These are phyloP conservation scores for Mythimna vitellina DNA, from an alignment of 2,888 invertebrate species.

Conservation along the genomic window DNA sequence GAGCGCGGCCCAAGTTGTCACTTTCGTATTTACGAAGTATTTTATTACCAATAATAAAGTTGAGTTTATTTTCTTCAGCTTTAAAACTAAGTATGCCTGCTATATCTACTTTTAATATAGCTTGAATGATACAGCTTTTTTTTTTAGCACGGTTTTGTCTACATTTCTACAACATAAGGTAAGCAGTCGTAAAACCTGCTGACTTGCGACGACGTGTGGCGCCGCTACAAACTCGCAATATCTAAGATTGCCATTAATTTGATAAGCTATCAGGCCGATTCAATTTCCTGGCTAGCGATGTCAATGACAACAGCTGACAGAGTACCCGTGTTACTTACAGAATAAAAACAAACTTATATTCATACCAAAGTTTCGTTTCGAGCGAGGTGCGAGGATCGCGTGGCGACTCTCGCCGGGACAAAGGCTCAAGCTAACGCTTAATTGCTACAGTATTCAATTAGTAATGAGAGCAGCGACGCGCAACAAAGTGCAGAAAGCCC, in stretches of 20 bases:
- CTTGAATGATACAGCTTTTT: no score
- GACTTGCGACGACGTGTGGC: background rate
- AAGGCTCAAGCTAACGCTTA: slow-evolving; percentile 1
- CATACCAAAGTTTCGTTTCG: background rate
- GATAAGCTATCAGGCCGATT: slow-evolving; percentile 9
- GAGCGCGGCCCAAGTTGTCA: background rate
- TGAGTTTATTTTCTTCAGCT: no score
- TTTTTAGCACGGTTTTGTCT: no score
- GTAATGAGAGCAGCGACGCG: background rate
- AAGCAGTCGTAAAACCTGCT: no score
- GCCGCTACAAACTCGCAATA: background rate
- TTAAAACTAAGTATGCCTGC: no score
- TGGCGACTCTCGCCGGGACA: background rate
- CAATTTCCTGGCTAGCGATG: slow-evolving; percentile 17
- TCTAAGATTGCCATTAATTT: background rate
- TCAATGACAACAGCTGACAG: slow-evolving; percentile 3
- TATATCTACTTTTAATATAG: no score
- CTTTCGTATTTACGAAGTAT: background rate
- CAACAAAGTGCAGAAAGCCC: slow-evolving; percentile 1
- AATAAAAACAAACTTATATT: background rate
- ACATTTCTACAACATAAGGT: no score
- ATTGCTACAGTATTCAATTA: slow-evolving; percentile 25
- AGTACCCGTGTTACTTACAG: no score
- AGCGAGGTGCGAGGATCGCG: background rate
- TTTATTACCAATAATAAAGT: background rate